A percentile compares a stretch with the other conserved stretches of the same genome.
Conservation (phyloP, 2,888 invertebrate genomes). For the Palloptera scutellata region DNA sequence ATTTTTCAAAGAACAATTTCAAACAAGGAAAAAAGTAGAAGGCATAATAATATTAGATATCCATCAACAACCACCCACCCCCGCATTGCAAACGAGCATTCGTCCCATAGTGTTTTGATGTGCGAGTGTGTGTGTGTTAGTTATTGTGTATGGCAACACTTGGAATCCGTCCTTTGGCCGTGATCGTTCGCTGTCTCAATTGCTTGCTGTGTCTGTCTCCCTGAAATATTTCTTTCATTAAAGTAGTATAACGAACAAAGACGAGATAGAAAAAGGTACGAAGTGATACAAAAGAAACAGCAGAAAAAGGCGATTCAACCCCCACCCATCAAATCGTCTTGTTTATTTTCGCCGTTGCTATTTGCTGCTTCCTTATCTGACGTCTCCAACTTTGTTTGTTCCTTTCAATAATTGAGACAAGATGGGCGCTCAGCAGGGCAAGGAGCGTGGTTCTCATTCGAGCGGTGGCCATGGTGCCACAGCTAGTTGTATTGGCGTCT, state of each 20-base stretch:
- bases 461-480: constrained; percentile 56
- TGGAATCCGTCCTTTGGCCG: no score
- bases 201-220: no score
- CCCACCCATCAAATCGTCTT: constrained; percentile 6
- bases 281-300: background rate
- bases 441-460: constrained; percentile 75
- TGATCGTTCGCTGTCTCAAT: no score
- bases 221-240: background rate
- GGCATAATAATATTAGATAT: background rate
- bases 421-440: constrained; percentile 95
- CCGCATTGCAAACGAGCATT: background rate
- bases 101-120: background rate
- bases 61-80: background rate
- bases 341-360: constrained; percentile 10
- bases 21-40: no score
- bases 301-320: background rate
- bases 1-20: background rate
- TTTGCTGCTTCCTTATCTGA: background rate
- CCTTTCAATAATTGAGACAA: constrained; percentile 9
- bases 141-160: no score
- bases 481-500: constrained; percentile 69
- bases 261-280: no score
- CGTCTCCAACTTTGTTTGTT: background rate
- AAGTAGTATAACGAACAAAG: no score
- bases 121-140: no score